Base-by-base conservation (phyloP, 2,888 invertebrate genomes). In the Meandrusa payeni region DNA sequence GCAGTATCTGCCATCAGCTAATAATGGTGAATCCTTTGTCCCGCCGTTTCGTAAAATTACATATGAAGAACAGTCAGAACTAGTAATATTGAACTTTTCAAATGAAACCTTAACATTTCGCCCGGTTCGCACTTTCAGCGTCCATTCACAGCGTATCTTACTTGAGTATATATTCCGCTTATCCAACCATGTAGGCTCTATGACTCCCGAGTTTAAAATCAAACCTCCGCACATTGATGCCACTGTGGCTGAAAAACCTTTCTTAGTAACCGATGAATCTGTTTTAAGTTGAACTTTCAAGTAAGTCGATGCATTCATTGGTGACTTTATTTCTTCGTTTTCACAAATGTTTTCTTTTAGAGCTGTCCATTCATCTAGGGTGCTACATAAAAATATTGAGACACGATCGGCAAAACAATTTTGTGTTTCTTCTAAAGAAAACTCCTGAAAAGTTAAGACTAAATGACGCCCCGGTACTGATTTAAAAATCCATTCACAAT, bases 1-100 rank as follows among this genome's bases (percentile, higher is more conserved):
- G 62, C 96, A 96, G 64, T 91, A 94, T 70, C 93, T 94, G 1
- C 95, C 95, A 31, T 78, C 74, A 0, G 92, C 92, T 22, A 97
- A 71, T 20, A 93, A 69, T 0, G 97, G 95, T 0, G 97, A 94
- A 45, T 90, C 89, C 0, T 75, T 55, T 41, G 90, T 90, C 31
- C 89, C 89, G 0, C 97, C 97, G 75, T 97, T 96, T 58, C 91
- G 90, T 34, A 95, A 58, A 90, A 93, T 64, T 11, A 89, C 81
- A 48, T 65, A 72, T 36, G 70, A 65, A 6, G 26, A 19, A 52
- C 85, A 86, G 13, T 67, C 58, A 22, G 53, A 61, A 57, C 73
- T 90, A 1, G 83, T 81, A 28, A 96, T 86, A 57, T 92, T 82
- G 55, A 94, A 89, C 26, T 87, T 57, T 10, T 76, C 69, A 59